Evolutionary conservation across 30 jellyfish, hydroid and myxozoan genomes (phyloP).

Genomic region (Pelagia noctiluca): DNA sequence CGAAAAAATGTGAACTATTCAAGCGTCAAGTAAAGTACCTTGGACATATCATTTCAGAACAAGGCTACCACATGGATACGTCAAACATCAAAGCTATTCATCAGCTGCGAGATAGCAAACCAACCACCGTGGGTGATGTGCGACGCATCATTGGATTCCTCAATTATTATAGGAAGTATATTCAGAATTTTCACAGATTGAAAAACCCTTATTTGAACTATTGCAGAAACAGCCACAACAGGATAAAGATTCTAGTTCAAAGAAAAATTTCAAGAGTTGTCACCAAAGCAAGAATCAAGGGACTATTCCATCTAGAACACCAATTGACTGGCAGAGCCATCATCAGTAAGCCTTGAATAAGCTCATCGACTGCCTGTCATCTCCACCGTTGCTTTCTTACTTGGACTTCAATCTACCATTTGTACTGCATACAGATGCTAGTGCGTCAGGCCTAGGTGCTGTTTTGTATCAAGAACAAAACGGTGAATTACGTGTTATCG

Average conservation of each 20-base stretch:
- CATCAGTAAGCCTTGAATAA: slow-evolving; percentile 29
- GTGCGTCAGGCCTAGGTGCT: slow-evolving; percentile 52
- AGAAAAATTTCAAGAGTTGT: background rate
- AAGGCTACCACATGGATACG: slow-evolving; percentile 15
- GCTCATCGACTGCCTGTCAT: slow-evolving; percentile 26
- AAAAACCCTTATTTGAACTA: slow-evolving; percentile 49
- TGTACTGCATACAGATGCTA: slow-evolving; percentile 65
- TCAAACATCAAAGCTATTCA: slow-evolving; percentile 23
- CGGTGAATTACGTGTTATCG: slow-evolving; percentile 35
- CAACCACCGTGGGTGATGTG: slow-evolving; percentile 40
- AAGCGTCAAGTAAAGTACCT: slow-evolving; percentile 35
- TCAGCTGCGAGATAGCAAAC: slow-evolving; percentile 6
- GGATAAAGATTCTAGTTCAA: slow-evolving; percentile 7
- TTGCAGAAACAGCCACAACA: background rate
- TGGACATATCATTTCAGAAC: slow-evolving; percentile 37
- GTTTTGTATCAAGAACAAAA: slow-evolving; percentile 52
- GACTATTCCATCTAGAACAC: slow-evolving; percentile 21
- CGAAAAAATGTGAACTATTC: slow-evolving; percentile 22
- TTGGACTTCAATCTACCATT: slow-evolving; percentile 47
- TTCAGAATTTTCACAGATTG: slow-evolving; percentile 50
- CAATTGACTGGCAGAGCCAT: slow-evolving; percentile 34
- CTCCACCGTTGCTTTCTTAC: slow-evolving; percentile 49
- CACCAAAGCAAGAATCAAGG: slow-evolving; percentile 27
- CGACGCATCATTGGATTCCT: slow-evolving; percentile 31
- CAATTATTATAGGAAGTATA: slow-evolving; percentile 24